Conservation (phyloP, 1,140 invertebrate species). For the Dendrolimus punctatus region DNA sequence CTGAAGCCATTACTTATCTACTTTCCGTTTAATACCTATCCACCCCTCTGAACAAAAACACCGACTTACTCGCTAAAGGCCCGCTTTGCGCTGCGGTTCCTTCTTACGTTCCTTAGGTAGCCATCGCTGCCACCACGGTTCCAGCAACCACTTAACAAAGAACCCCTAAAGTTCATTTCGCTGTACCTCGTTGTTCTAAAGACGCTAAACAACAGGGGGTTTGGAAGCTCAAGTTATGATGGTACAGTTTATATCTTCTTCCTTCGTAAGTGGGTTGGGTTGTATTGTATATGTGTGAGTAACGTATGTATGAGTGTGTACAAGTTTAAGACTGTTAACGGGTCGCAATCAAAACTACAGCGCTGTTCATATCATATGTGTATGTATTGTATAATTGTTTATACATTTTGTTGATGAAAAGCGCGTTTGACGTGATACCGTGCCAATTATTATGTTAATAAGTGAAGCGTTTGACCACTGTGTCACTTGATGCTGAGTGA, state of each 20-base stretch:
- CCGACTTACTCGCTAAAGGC: slow-evolving; percentile 2
- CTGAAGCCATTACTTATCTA: too few species aligned
- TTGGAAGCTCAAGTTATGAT: slow-evolving; percentile 27
- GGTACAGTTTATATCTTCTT: slow-evolving; percentile 55
- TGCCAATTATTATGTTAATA: too few species aligned
- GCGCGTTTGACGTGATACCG: too few species aligned
- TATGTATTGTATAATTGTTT: slow-evolving; percentile 55
- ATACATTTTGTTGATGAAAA: slow-evolving; percentile 36
- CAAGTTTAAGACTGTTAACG: slow-evolving; percentile 67
- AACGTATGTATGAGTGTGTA: slow-evolving; percentile 39
- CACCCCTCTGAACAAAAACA: too few species aligned
- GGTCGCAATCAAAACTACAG: slow-evolving; percentile 62
- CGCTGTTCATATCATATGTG: slow-evolving; percentile 66
- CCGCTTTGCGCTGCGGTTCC: slow-evolving; percentile 51
- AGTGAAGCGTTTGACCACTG: too few species aligned
- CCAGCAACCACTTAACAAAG: slow-evolving; percentile 30
- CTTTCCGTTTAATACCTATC: too few species aligned
- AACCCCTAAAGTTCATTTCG: slow-evolving; percentile 35
- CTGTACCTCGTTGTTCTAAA: slow-evolving; percentile 11
- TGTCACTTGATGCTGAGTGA: too few species aligned
- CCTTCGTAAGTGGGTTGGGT: slow-evolving; percentile 42
- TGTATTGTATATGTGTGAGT: slow-evolving; percentile 17
- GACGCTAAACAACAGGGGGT: slow-evolving; percentile 16
- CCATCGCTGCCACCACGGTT: slow-evolving; percentile 14
- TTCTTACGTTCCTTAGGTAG: slow-evolving; percentile 59